Conservation (phyloP, 92 coral and sea anemone species). For the Diadumene lineata region DNA sequence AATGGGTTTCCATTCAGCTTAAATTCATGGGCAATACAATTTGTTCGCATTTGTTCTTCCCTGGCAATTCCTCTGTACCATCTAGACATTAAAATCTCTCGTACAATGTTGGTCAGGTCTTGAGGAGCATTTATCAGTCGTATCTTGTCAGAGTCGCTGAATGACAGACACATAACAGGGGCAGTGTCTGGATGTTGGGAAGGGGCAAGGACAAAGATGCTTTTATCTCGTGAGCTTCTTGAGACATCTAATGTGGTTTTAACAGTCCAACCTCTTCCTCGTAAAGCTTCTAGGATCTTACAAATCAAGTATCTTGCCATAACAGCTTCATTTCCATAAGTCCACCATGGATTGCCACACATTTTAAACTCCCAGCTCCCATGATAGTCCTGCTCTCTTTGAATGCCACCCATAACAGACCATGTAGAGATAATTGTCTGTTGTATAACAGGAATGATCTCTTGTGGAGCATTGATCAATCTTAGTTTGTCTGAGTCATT, state of each 20-base stretch:
- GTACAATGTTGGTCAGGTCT: conserved; percentile 38
- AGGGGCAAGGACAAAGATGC: conserved; percentile 51
- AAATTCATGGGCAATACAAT: conserved; percentile 37
- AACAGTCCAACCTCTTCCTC: conserved; percentile 66
- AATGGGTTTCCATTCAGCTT: conserved; percentile 56
- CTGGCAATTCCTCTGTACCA: conserved; percentile 53
- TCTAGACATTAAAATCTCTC: conserved; percentile 31
- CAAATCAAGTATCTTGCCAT: conserved; percentile 69
- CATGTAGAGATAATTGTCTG: conserved; percentile 27
- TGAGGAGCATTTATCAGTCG: conserved; percentile 54
- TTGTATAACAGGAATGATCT: conserved; percentile 45
- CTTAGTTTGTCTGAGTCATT: conserved; percentile 51
- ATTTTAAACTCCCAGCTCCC: conserved; percentile 75
- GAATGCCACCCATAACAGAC: conserved; percentile 57
- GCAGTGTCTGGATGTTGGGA: conserved; percentile 48
- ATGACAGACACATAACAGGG: conserved; percentile 62
- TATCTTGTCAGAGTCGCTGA: conserved; percentile 52
- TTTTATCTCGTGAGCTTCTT: conserved; percentile 56
- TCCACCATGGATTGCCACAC: conserved; percentile 77
- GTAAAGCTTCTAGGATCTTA: conserved; percentile 70
- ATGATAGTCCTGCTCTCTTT: conserved; percentile 39
- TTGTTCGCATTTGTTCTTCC: conserved; percentile 36
- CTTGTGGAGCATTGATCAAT: conserved; percentile 56
- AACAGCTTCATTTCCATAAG: conserved; percentile 58
- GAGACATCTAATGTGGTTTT: conserved; percentile 50